These are phyloP conservation scores for Podarcis siculus DNA, from an alignment of 2,797 vertebrate genomes.

Conservation along the genomic window DNA sequence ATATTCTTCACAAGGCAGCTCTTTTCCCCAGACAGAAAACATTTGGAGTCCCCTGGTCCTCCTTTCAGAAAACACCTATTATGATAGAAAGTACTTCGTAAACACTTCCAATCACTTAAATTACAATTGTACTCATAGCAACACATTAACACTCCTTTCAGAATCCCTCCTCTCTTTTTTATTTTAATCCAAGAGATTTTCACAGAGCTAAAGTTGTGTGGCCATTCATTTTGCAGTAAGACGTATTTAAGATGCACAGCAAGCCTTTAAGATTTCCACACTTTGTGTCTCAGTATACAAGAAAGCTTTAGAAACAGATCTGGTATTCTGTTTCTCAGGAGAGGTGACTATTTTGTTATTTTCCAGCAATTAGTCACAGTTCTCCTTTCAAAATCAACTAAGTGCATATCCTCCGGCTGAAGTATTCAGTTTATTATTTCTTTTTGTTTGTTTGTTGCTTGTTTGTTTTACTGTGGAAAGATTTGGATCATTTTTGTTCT, in stretches of 20 bases:
- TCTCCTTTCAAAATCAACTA: slow-evolving; percentile 48
- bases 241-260: slow-evolving; percentile 1
- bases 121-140: slow-evolving; percentile 67
- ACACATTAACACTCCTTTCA: slow-evolving; percentile 54
- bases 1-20: slow-evolving; percentile 28
- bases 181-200: slow-evolving; percentile 53
- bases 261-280: slow-evolving; percentile 45
- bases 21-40: slow-evolving; percentile 66
- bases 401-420: slow-evolving; percentile 56
- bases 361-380: slow-evolving; percentile 55
- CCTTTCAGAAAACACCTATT: slow-evolving; percentile 57
- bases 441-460: slow-evolving; percentile 4
- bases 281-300: slow-evolving; percentile 52
- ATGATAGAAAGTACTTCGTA: slow-evolving; percentile 35
- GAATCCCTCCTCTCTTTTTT: slow-evolving; percentile 63
- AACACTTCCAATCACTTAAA: slow-evolving; percentile 54
- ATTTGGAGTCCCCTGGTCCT: slow-evolving; percentile 50
- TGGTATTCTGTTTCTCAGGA: slow-evolving; percentile 62
- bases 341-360: slow-evolving; percentile 44
- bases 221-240: slow-evolving; percentile 49
- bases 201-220: slow-evolving; percentile 59
- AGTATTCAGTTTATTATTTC: slow-evolving; percentile 19
- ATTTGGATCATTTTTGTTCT: slow-evolving; percentile 52
- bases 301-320: slow-evolving; percentile 63
- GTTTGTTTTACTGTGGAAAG: slow-evolving; percentile 24